These are phyloP conservation scores for Globia sparganii DNA, from an alignment of 2,888 invertebrate genomes.

Conservation along the genomic window DNA sequence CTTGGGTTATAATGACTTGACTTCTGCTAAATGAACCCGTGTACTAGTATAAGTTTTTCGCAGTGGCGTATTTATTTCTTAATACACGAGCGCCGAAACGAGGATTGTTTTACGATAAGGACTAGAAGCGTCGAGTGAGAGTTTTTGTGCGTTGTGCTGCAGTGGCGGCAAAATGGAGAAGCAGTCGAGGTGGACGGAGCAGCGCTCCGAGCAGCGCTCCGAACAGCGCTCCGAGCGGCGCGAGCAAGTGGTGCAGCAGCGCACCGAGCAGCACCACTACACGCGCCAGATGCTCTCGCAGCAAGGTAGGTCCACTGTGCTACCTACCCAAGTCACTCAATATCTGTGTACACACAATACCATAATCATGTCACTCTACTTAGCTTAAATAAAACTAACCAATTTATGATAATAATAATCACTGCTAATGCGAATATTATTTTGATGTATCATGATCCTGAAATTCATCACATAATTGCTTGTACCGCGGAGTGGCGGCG, in stretches of 20 bases:
- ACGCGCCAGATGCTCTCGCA: conserved; percentile 94
- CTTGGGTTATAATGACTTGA: conserved; percentile 94
- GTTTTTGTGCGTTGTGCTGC: conserved; percentile 88
- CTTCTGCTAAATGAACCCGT: conserved; percentile 93
- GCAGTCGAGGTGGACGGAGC: conserved; percentile 91
- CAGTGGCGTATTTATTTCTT: conserved; percentile 87
- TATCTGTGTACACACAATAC: conserved; percentile 10
- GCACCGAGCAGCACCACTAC: conserved; percentile 91
- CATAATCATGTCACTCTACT: conserved; percentile 39
- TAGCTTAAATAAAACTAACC: conserved; percentile 57
- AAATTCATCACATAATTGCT: conserved; percentile 66
- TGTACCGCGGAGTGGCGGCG: conserved; percentile 63
- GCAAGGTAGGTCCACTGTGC: conserved; percentile 75
- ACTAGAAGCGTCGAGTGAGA: conserved; percentile 88
- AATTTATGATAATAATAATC: conserved; percentile 52
- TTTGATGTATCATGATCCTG: conserved; percentile 66
- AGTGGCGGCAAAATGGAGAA: conserved; percentile 93
- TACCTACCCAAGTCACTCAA: conserved; percentile 9
- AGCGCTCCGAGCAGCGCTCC: conserved; percentile 85
- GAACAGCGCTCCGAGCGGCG: conserved; percentile 86
- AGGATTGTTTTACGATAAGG: conserved; percentile 81
- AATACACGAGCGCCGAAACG: conserved; percentile 82
- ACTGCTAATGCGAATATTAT: conserved; percentile 74
- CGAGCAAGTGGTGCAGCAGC: conserved; percentile 85
- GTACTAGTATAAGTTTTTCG: conserved; percentile 88